A percentile compares a stretch with the other conserved stretches of the same genome.
Evolutionary conservation across 2,888 invertebrate species (phyloP).

Genomic region (Timema podura): DNA sequence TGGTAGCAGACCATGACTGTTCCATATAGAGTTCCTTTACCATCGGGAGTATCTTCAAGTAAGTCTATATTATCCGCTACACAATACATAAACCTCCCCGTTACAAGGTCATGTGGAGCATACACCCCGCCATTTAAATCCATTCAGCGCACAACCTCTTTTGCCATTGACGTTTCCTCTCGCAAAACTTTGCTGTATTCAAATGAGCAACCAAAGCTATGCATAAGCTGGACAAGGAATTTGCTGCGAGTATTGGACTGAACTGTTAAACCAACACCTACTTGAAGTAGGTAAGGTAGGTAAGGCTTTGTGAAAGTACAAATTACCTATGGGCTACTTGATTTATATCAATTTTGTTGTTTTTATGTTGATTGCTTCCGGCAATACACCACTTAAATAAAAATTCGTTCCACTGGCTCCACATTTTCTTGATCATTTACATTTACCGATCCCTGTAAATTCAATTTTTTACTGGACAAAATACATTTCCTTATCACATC

Average conservation of each 20-base stretch:
- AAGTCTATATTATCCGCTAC: slow-evolving; percentile 27
- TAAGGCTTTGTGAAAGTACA: too few species aligned
- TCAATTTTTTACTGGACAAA: not conserved
- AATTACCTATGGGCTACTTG: too few species aligned
- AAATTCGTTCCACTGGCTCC: not conserved
- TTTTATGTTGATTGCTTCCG: too few species aligned
- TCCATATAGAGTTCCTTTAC: slow-evolving; percentile 23
- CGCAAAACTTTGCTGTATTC: slow-evolving; percentile 19
- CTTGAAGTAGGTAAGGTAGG: too few species aligned
- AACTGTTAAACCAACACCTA: slow-evolving; percentile 12
- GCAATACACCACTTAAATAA: too few species aligned
- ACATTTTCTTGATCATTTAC: not conserved
- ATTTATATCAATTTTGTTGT: too few species aligned
- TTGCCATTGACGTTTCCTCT: slow-evolving; percentile 18
- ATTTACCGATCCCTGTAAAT: slow-evolving; percentile 4
- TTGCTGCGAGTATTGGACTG: slow-evolving; percentile 13
- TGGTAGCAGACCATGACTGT: slow-evolving; percentile 25
- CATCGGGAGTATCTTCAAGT: slow-evolving; percentile 26
- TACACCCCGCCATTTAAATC: slow-evolving; percentile 19
- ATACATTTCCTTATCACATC: slow-evolving; percentile 4
- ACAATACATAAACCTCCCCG: slow-evolving; percentile 23
- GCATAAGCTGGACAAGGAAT: slow-evolving; percentile 19
- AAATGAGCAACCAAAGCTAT: slow-evolving; percentile 16
- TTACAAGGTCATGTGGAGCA: slow-evolving; percentile 21
- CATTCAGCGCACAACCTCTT: slow-evolving; percentile 19